Base-by-base conservation (phyloP, 1,140 invertebrate species). In the Scaptomyza pallida region DNA sequence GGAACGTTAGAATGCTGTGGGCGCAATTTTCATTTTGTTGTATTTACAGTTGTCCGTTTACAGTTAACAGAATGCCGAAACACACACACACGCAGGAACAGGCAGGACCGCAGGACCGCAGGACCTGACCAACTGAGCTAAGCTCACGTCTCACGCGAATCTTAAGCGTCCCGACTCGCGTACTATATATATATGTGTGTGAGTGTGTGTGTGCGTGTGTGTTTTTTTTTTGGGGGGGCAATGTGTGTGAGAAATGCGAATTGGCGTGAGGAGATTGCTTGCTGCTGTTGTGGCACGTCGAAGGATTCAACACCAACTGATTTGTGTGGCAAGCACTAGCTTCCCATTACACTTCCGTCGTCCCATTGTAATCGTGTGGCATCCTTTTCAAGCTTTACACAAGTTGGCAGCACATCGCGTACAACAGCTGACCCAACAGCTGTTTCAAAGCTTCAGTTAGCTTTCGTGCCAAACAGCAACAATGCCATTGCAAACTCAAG, bases 231-330 rank as follows among this genome's bases (percentile, higher is more conserved):
- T n/a, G n/a, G n/a, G 12, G 33, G 33, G 12, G 33, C 33, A n/a
- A 37, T 37, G 33, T 37, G 26, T 30, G 33, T 30, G 26, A 30
- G 0, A 37, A n/a, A 37, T 37, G 33, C 15, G 9, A 44, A 13
- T 16, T 44, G 8, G 19, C 44, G 63, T 40, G 12, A 21, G 43
- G 33, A 15, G 15, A 26, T 23, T 40, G 54, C 51, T 63, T 48
- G 63, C 33, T 69, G 48, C 75, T 37, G 69, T 85, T 89, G 85
- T 89, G 67, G 68, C 85, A 71, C 85, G 71, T 78, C 60, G 72
- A 81, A 65, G 77, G 78, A 60, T 80, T 83, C 71, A 89, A 85
- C 79, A 80, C 75, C 80, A 80, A 89, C 85, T 89, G 80, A 85
- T 75, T 55, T 43, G 44, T 71, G 12, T 43, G 37, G 17, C 40